Percentiles rank a stretch among this genome's conserved stretches.
Conservation (phyloP, 1,140 invertebrate genomes). For the Diorhabda sublineata region DNA sequence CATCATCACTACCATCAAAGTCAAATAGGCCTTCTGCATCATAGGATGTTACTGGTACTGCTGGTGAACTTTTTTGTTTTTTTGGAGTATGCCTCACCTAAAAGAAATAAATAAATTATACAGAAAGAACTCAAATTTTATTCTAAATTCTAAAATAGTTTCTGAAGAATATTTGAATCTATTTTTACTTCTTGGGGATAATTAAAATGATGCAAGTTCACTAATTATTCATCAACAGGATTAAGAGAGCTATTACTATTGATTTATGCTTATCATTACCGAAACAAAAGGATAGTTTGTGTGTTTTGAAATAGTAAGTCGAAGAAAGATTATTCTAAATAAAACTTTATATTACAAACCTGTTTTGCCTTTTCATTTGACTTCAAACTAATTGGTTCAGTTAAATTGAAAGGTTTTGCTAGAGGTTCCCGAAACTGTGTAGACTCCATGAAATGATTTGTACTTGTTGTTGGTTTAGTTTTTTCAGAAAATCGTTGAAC, state of each 20-base stretch:
- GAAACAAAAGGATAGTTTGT: too few species aligned
- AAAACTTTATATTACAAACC: conserved; percentile 1
- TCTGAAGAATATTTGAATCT: too few species aligned
- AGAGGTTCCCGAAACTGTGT: conserved; percentile 12
- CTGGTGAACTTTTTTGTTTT: conserved; percentile 23
- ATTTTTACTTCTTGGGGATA: too few species aligned
- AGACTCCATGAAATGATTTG: conserved; percentile 16
- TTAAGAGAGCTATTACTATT: too few species aligned
- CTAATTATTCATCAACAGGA: too few species aligned
- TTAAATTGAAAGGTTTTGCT: conserved; percentile 4
- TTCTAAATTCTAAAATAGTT: too few species aligned
- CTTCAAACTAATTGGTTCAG: conserved; percentile 7
- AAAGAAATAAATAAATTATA: background rate
- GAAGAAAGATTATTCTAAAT: conserved; percentile 2
- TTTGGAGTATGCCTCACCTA: conserved; percentile 15
- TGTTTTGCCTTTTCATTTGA: conserved; percentile 2
- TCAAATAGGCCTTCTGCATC: conserved; percentile 53
- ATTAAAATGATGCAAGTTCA: too few species aligned
- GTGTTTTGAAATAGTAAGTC: too few species aligned
- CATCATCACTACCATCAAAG: conserved; percentile 53
- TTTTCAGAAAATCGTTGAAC: conserved; percentile 8
- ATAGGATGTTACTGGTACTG: conserved; percentile 39
- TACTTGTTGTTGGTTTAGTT: conserved; percentile 20
- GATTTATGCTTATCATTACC: too few species aligned
- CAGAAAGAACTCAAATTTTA: too few species aligned